A percentile compares a stretch with the other conserved stretches of the same genome.
phyloP scores from a whole-genome alignment of 2,888 invertebrate genomes.

The Amaurobius ferox region DNA sequence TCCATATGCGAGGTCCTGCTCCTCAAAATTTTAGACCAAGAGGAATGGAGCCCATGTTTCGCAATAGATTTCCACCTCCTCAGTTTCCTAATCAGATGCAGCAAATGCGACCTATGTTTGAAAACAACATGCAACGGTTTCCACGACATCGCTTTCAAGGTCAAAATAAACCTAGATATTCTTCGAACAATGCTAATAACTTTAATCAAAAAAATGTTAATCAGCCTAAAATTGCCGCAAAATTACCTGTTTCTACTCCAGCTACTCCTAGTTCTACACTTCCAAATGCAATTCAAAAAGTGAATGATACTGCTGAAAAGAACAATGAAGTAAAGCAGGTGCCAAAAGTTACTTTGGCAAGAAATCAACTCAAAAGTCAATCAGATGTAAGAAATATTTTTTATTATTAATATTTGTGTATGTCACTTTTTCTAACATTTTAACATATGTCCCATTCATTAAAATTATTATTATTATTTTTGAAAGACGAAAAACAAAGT shows the following conservation, averaged over 20 bases:
- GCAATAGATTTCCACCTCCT: conserved; percentile 34
- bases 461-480: no score
- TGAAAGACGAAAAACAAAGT: no score
- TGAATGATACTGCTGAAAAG: not conserved
- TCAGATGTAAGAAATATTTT: not conserved
- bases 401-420: no score
- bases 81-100: conserved; percentile 33
- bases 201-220: not conserved
- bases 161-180: not conserved
- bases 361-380: not conserved
- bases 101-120: conserved; percentile 1
- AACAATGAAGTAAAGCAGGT: conserved; percentile 9
- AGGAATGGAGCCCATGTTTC: conserved; percentile 27
- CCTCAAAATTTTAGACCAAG: conserved; percentile 29
- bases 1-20: conserved; percentile 26
- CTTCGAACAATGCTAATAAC: not conserved
- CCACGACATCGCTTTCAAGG: conserved; percentile 20
- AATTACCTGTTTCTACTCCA: not conserved
- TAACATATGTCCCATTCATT: no score
- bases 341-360: not conserved
- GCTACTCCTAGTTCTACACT: not conserved
- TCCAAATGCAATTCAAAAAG: conserved; percentile 10
- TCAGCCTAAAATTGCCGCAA: not conserved
- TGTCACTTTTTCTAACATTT: no score
- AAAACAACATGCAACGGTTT: conserved; percentile 17